Base-by-base conservation (phyloP, 2,797 vertebrate species). In the Ctenopoma multispine region DNA sequence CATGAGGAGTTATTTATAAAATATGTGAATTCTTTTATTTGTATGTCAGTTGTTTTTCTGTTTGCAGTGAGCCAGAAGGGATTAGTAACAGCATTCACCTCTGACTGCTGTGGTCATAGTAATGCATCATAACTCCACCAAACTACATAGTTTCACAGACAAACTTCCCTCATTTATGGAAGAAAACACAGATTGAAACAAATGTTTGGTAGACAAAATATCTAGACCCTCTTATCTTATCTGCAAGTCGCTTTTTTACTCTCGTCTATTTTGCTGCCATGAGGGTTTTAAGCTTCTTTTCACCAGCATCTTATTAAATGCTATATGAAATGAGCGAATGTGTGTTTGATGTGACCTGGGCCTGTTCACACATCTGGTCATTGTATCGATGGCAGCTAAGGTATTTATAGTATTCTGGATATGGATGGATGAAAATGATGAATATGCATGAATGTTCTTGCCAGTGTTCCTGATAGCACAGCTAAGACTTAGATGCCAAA, bases 261-360 rank as follows among this genome's bases (percentile, higher is more conserved):
- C 1, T 10, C 29, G n/a, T 53, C 62, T 36, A 7, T 29, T 14
- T 7, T 43, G 46, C 27, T 57, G 27, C 21, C 13, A 8, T 27
- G 15, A 17, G 31, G 23, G 21, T 57, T 31, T 29, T 18, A 11
- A 49, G 34, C 12, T 54, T 69, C 31, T 27, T 53, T 38, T 8
- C 14, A 31, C 31, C 1, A 29, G 5, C 29, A 44, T 65, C 24
- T 21, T 46, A 3, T 7, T 1, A 18, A 29, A 21, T 59, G 20
- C 23, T 9, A 27, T 48, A 13, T 4, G 1, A 2, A 41, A 4
- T 3, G 13, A 31, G 29, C 29, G 29, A 80, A 71, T 71, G 72
- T 76, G 81, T 58, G 64, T 66, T 48, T 77, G 77, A 75, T 66
- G 68, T 74, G 53, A 60, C 51, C 38, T 17, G 21, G 49, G 48